These are phyloP conservation scores for Catonia carolina DNA, from an alignment of 2,888 invertebrate species.

Conservation along the genomic window DNA sequence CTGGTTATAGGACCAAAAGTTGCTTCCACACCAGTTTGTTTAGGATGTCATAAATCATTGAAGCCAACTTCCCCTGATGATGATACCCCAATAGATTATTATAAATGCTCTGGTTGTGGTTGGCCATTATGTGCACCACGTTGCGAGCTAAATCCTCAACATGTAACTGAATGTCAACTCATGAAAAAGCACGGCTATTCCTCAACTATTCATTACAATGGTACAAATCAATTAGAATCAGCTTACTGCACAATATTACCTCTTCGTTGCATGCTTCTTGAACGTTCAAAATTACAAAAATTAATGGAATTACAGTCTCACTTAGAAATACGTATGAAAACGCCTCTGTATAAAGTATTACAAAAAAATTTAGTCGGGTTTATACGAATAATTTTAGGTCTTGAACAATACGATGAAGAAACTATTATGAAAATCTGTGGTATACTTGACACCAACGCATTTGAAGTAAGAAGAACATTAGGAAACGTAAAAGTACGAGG, in stretches of 20 bases:
- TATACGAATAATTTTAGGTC: constrained; percentile 50
- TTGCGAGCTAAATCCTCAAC: constrained; percentile 52
- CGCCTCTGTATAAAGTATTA: constrained; percentile 53
- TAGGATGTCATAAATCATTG: constrained; percentile 55
- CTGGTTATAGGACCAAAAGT: constrained; percentile 61
- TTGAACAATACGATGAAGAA: constrained; percentile 50
- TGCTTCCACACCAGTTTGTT: constrained; percentile 52
- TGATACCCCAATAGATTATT: constrained; percentile 25
- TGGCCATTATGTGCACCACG: constrained; percentile 61
- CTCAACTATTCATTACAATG: constrained; percentile 49
- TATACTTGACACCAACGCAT: constrained; percentile 65
- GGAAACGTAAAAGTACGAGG: constrained; percentile 43
- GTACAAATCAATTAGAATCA: constrained; percentile 48
- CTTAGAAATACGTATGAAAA: constrained; percentile 53
- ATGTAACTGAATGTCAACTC: constrained; percentile 55
- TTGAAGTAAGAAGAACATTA: constrained; percentile 53
- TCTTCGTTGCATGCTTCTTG: constrained; percentile 56
- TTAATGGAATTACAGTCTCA: constrained; percentile 54
- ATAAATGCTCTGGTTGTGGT: constrained; percentile 44
- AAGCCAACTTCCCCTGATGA: constrained; percentile 41
- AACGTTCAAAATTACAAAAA: constrained; percentile 50
- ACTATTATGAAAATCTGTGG: constrained; percentile 46
- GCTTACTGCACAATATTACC: constrained; percentile 62
- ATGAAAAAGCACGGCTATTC: constrained; percentile 53
- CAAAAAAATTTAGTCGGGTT: constrained; percentile 57